These are phyloP conservation scores for Hozukius guyotensis DNA, from an alignment of 2,797 vertebrate genomes.

Conservation along the genomic window DNA sequence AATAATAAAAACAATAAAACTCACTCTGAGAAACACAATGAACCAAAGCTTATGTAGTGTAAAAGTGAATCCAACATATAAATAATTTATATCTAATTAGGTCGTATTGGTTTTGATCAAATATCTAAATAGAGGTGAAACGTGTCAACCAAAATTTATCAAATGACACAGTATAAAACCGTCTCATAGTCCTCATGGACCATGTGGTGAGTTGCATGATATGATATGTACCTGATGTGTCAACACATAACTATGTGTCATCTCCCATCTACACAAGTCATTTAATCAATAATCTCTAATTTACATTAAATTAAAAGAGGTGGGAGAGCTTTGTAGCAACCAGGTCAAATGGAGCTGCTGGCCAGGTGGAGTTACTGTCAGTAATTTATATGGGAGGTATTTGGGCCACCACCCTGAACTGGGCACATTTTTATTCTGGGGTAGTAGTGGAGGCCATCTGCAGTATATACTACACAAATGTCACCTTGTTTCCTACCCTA, in stretches of 20 bases:
- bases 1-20: slow-evolving; percentile 18
- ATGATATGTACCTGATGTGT: slow-evolving; percentile 3
- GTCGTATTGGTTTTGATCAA: slow-evolving; percentile 10
- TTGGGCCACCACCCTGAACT: slow-evolving; percentile 11
- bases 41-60: slow-evolving; percentile 18
- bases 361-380: slow-evolving; percentile 6
- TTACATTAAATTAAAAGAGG: slow-evolving; percentile 18
- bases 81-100: background rate
- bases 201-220: slow-evolving; percentile 14
- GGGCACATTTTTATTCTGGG: background rate
- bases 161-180: slow-evolving; percentile 14
- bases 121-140: slow-evolving; percentile 2
- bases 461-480: slow-evolving; percentile 2
- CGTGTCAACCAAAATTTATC: slow-evolving; percentile 21
- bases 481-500: slow-evolving; percentile 24
- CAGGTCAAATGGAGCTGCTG: slow-evolving; percentile 9
- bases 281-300: slow-evolving; percentile 9
- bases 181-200: slow-evolving; percentile 2
- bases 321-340: background rate
- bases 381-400: slow-evolving; percentile 21
- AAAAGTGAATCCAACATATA: slow-evolving; percentile 15
- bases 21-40: slow-evolving; percentile 13
- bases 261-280: background rate
- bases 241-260: slow-evolving; percentile 2
- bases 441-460: background rate